Evolutionary conservation across 30 jellyfish, hydroid and myxozoan genomes (phyloP).

Genomic region (Aurelia sp.): DNA sequence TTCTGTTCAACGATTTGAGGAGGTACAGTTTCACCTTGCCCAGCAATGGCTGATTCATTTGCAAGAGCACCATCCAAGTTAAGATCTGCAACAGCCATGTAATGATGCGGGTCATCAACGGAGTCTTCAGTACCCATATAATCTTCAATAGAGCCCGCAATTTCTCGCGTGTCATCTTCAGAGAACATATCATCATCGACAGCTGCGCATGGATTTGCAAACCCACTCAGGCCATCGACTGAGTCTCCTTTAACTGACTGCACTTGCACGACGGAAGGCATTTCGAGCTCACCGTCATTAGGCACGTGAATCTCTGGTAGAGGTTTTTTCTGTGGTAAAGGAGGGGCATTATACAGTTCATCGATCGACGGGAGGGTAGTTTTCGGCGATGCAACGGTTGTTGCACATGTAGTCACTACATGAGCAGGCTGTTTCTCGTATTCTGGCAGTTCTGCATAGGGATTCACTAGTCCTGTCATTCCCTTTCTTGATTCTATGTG

Average conservation of each 20-base stretch:
- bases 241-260: slow-evolving; percentile 18
- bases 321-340: too few species aligned
- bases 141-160: too few species aligned
- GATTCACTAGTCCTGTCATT: slow-evolving; percentile 50
- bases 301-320: too few species aligned
- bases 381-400: slow-evolving; percentile 9
- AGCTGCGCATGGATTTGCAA: slow-evolving; percentile 33
- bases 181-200: slow-evolving; percentile 34
- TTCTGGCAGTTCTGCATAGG: slow-evolving; percentile 47
- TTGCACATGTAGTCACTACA: slow-evolving; percentile 3
- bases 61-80: too few species aligned
- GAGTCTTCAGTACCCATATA: too few species aligned
- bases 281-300: background rate
- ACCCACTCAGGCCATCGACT: slow-evolving; percentile 33
- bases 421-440: background rate
- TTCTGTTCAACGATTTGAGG: background rate
- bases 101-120: too few species aligned
- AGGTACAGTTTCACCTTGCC: too few species aligned
- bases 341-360: too few species aligned
- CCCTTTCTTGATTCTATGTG: slow-evolving; percentile 11
- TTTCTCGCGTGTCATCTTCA: slow-evolving; percentile 44
- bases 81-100: too few species aligned
- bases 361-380: too few species aligned
- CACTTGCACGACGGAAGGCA: slow-evolving; percentile 14
- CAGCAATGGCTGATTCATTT: too few species aligned